These are phyloP conservation scores for Drosophila rubida DNA, from an alignment of 2,888 invertebrate genomes.

Conservation along the genomic window DNA sequence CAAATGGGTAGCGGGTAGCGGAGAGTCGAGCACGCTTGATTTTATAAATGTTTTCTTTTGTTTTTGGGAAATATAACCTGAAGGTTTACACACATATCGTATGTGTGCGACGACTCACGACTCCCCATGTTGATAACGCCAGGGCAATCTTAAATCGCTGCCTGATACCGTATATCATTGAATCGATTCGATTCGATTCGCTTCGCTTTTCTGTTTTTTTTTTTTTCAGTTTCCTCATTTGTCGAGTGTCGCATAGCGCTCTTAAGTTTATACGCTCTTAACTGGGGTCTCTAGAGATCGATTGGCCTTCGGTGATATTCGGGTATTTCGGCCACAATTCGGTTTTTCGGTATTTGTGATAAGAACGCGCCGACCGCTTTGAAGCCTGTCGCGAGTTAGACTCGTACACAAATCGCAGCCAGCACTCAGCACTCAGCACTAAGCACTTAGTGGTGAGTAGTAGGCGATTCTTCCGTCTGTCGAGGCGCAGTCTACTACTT, in stretches of 20 bases:
- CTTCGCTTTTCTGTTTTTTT: background rate
- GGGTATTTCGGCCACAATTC: conserved; percentile 3
- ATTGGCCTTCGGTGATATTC: conserved; percentile 27
- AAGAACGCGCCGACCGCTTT: conserved; percentile 58
- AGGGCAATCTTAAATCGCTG: conserved; percentile 13
- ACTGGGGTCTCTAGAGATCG: conserved; percentile 32
- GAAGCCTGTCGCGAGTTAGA: conserved; percentile 38
- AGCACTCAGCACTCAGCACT: conserved; percentile 41
- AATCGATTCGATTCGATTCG: background rate
- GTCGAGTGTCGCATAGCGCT: conserved; percentile 5
- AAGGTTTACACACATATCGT: background rate
- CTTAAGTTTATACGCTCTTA: conserved; percentile 19
- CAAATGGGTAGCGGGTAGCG: no score
- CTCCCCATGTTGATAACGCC: background rate
- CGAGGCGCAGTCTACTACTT: conserved; percentile 37
- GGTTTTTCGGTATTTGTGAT: conserved; percentile 51
- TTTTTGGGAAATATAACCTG: background rate
- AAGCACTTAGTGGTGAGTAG: conserved; percentile 37
- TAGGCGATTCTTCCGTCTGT: conserved; percentile 65
- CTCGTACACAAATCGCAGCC: conserved; percentile 57
- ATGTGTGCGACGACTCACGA: background rate
- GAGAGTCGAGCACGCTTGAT: no score
- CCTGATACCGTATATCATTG: conserved; percentile 3
- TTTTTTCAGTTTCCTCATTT: conserved; percentile 1
- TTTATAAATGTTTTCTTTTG: background rate